These are phyloP conservation scores for Gallinago solitaria DNA, from an alignment of 2,797 vertebrate species.

Conservation along the genomic window DNA sequence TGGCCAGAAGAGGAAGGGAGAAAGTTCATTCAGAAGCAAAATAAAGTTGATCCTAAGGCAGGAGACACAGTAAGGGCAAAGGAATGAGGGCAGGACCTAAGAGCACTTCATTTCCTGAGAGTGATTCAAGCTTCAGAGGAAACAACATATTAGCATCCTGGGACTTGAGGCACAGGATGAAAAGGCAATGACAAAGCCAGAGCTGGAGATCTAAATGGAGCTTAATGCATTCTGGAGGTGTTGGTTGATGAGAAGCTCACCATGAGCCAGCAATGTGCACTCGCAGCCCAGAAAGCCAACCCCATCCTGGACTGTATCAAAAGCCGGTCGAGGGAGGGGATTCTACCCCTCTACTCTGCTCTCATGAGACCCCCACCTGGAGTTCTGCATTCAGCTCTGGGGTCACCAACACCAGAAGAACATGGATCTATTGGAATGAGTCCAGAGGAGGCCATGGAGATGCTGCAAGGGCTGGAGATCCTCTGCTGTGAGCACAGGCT, in stretches of 20 bases:
- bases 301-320: neutral
- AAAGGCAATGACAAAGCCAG: neutral
- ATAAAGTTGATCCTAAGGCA: neutral
- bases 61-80: neutral
- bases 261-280: neutral
- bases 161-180: neutral
- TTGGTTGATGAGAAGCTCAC: neutral
- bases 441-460: neutral
- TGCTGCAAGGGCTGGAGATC: neutral
- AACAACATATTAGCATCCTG: neutral
- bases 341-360: neutral
- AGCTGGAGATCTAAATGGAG: accelerated
- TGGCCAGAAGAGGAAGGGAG: neutral
- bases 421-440: neutral
- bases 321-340: neutral
- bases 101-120: neutral
- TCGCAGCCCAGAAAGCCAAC: neutral
- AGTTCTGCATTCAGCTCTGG: neutral
- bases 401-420: neutral
- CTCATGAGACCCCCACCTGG: neutral
- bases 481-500: neutral
- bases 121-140: neutral
- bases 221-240: neutral
- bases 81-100: neutral
- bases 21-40: neutral